Evolutionary conservation across 2,113 vertebrate species (phyloP), one percentile per base, ranked within the genome.

Genomic region (Myocastor coypus): DNA sequence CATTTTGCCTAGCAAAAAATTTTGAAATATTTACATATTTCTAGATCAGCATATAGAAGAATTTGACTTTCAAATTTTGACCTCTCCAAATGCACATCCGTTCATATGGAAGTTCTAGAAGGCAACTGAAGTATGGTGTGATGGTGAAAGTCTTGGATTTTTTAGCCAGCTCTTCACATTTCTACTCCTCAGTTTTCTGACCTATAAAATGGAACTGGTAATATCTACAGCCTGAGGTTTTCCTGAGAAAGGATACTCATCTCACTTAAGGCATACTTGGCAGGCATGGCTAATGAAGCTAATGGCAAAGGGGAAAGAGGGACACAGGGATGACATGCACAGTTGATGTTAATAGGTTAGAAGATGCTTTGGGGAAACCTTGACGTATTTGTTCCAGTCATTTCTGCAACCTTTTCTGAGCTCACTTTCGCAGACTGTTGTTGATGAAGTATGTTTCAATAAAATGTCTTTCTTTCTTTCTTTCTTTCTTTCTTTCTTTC

Each of bases 41-140:
- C 63, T 34, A 93, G 87, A 75, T 59, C 81, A 83, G n/a, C 69
- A 75, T 91, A 22, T n/a, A 7, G 69, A 73, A 89, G 30, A 89
- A 50, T 68, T 95, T 80, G 46, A 50, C 86, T 91, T 86, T 94
- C 61, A 89, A 30, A 32, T 81, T 94, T 89, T 89, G 77, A 87
- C 52, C 63, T 50, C 14, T 88, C 2, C 22, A 42, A 46, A 30
- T 5, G 55, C 37, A 82, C 94, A 42, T 95, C 42, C 17, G 63
- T 42, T n/a, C 34, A 37, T 7, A 30, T 0, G 37, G 40, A 94
- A 37, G 20, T 82, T 92, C 85, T 83, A 63, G 86, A 96, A 96
- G 80, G 66, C 86, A 92, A 84, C 66, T 37, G 42, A 83, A 75
- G 37, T 22, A 12, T 2, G 26, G 16, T 34, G 8, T 75, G 55